Evolutionary conservation across 2,113 vertebrate species (phyloP), one percentile per base, ranked within the genome.

Genomic region (Empidonax traillii): DNA sequence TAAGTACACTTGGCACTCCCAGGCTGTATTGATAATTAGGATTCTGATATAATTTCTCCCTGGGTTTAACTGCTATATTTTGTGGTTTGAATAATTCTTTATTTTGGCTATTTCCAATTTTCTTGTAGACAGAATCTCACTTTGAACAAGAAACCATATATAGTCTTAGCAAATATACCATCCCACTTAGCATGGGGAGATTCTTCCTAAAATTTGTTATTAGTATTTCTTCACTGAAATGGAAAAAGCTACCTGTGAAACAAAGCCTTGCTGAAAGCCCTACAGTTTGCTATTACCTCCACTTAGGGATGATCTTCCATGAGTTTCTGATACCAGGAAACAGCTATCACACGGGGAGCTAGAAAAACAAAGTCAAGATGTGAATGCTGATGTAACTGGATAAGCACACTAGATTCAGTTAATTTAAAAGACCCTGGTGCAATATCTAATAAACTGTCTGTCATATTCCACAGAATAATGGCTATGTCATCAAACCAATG

Each of bases 401-500:
- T 72, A 58, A 75, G 44, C 9, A 20, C 20, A 22, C 17, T 58
- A 46, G n/a, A 35, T 41, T 93, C 39, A 79, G 39, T 63, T 31
- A 47, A 11, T 44, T 71, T 43, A 73, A 73, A 73, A 62, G 31
- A 8, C 22, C 67, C 3, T 4, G 3, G 3, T 78, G 31, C 33
- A 56, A 24, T 73, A 46, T 56, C 62, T 92, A 77, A 93, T 53
- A 52, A 88, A 68, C 25, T 61, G 2, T 79, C 47, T 71, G 21
- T 27, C 23, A 11, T 71, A 74, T 94, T 94, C 93, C 80, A 55
- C 88, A 98, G 98, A 95, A 96, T 73, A 94, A 96, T 71, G 97
- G 97, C 72, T 97, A 97, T 69, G 58, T 96, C 83, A 98, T 98
- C 84, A 98, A 97, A 76, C 98, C 98, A 30, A 88, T 97, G 97